These are phyloP conservation scores for Bryconaethiops microstoma DNA, from an alignment of 2,797 vertebrate genomes.

Conservation along the genomic window DNA sequence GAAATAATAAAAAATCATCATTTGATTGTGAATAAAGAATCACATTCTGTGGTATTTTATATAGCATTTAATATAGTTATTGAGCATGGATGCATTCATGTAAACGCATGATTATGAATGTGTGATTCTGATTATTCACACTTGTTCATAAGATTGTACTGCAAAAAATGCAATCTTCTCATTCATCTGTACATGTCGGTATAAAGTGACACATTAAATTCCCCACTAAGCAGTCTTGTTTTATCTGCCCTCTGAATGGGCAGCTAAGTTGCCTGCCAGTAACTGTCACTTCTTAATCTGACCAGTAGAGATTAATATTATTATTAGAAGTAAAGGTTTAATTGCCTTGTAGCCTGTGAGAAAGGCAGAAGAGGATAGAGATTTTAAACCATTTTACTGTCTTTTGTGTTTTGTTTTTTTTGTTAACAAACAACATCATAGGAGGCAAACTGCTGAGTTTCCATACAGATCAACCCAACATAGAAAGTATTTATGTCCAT, in stretches of 20 bases:
- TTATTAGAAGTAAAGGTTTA: conserved; percentile 46
- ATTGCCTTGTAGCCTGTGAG: conserved; percentile 40
- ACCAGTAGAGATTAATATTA: neutral
- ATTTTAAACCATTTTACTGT: neutral
- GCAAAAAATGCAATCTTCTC: neutral
- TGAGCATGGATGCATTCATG: neutral
- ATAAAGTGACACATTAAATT: neutral
- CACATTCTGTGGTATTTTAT: neutral
- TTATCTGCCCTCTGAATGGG: conserved; percentile 27
- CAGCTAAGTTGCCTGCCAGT: conserved; percentile 26
- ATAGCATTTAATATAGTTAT: neutral
- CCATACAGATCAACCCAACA: neutral
- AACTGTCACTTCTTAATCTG: conserved; percentile 27
- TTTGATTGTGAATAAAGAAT: no score
- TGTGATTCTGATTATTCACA: neutral
- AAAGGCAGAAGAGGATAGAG: conserved; percentile 10
- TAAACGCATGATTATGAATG: neutral
- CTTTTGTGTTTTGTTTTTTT: conserved; percentile 9
- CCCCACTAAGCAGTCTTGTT: neutral
- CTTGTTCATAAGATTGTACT: neutral
- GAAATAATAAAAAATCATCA: no score
- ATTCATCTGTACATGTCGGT: neutral
- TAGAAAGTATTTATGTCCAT: neutral
- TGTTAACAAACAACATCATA: conserved; percentile 19
- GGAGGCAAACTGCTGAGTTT: conserved; percentile 20